Conservation (phyloP, 1,140 invertebrate genomes). For the Akabosia matsudoensis region DNA sequence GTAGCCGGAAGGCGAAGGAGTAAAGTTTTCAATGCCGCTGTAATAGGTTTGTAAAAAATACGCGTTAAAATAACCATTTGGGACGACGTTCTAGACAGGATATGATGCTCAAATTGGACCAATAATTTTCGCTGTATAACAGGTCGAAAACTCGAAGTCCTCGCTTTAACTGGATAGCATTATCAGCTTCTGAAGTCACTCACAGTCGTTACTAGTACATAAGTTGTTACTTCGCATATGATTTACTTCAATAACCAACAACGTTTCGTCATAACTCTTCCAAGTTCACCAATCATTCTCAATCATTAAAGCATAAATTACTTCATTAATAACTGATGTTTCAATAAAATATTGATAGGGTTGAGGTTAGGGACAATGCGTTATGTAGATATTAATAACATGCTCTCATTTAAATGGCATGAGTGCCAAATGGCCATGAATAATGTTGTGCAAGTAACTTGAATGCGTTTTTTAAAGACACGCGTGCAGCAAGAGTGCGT, state of each 20-base stretch:
- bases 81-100: too few species aligned
- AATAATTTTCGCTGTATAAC: too few species aligned
- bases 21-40: too few species aligned
- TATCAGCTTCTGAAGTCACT: too few species aligned
- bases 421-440: neutral
- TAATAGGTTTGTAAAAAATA: too few species aligned
- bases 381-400: too few species aligned
- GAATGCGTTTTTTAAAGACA: neutral
- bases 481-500: too few species aligned
- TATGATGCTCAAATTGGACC: too few species aligned
- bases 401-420: neutral
- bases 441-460: neutral
- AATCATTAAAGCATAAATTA: constrained; percentile 10
- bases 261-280: neutral
- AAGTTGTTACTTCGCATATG: too few species aligned
- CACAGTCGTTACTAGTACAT: too few species aligned
- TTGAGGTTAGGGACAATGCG: constrained; percentile 12
- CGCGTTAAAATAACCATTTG: neutral
- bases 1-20: neutral
- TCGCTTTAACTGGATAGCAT: too few species aligned
- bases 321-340: constrained; percentile 2
- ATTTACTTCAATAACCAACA: neutral
- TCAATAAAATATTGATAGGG: neutral
- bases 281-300: neutral
- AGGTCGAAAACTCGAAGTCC: too few species aligned